These are phyloP conservation scores for Scaptomyza polygonia DNA, from an alignment of 2,888 invertebrate species.

Conservation along the genomic window DNA sequence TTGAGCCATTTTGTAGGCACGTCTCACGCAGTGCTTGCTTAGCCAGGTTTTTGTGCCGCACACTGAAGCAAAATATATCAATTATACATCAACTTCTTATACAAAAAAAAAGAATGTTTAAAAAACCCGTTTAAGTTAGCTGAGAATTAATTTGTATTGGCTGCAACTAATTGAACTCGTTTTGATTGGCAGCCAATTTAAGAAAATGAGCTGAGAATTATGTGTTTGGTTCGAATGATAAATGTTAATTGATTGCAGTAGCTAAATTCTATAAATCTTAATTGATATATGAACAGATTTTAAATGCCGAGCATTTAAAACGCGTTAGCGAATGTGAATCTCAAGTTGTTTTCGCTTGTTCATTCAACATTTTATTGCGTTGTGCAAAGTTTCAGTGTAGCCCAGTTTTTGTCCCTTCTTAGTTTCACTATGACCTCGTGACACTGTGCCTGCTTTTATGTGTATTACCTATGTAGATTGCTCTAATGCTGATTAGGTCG, in stretches of 20 bases:
- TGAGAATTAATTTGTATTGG: conserved; percentile 27
- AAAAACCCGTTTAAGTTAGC: conserved; percentile 49
- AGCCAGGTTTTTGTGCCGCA: conserved; percentile 39
- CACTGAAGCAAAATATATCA: conserved; percentile 50
- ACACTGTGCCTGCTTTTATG: conserved; percentile 71
- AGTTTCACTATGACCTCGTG: conserved; percentile 20
- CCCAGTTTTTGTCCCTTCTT: neutral
- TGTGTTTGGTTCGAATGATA: conserved; percentile 17
- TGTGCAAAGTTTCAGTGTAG: conserved; percentile 8
- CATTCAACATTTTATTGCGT: neutral
- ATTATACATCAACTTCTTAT: conserved; percentile 9
- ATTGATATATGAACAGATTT: conserved; percentile 32
- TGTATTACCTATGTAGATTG: conserved; percentile 77
- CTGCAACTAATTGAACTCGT: conserved; percentile 60
- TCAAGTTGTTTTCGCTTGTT: neutral
- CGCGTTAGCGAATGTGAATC: neutral
- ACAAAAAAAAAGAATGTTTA: neutral
- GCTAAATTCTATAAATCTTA: conserved; percentile 8
- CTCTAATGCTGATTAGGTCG: conserved; percentile 76
- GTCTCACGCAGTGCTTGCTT: conserved; percentile 53
- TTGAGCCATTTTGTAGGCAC: conserved; percentile 68
- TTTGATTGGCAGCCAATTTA: conserved; percentile 42
- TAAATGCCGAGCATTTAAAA: conserved; percentile 10
- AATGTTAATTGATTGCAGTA: conserved; percentile 58
- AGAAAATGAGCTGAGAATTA: conserved; percentile 35